Conservation (phyloP, 2,113 vertebrate species). For the Corynorhinus townsendii region DNA sequence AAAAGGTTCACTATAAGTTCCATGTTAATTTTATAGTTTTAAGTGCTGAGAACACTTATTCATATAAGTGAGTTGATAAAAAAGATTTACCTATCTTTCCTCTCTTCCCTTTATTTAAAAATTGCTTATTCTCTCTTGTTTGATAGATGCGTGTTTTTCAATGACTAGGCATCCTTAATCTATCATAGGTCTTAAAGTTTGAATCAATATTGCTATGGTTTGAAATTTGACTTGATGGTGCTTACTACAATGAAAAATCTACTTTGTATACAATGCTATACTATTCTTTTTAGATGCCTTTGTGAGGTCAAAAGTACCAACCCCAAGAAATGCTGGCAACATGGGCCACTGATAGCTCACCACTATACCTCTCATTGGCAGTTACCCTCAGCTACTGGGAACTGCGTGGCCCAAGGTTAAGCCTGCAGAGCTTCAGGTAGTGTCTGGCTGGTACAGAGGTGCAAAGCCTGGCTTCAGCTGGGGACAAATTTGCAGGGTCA, state of each 20-base stretch:
- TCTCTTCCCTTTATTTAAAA: neutral
- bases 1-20: neutral
- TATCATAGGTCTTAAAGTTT: neutral
- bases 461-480: neutral
- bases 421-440: neutral
- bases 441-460: neutral
- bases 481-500: neutral
- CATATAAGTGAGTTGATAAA: neutral
- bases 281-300: neutral
- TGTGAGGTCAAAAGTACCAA: neutral
- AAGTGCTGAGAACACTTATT: neutral
- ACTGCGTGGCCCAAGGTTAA: neutral
- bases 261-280: neutral
- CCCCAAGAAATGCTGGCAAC: neutral
- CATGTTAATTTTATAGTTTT: conserved; percentile 11
- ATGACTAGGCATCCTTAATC: neutral
- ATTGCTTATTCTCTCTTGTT: neutral
- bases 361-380: neutral
- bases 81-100: neutral
- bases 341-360: neutral
- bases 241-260: neutral
- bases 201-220: neutral
- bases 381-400: neutral
- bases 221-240: neutral
- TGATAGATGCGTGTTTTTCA: neutral